Percentiles rank a stretch among this genome's conserved stretches.
phyloP scores from a whole-genome alignment of 2,113 vertebrate genomes.

The Equus przewalskii region DNA sequence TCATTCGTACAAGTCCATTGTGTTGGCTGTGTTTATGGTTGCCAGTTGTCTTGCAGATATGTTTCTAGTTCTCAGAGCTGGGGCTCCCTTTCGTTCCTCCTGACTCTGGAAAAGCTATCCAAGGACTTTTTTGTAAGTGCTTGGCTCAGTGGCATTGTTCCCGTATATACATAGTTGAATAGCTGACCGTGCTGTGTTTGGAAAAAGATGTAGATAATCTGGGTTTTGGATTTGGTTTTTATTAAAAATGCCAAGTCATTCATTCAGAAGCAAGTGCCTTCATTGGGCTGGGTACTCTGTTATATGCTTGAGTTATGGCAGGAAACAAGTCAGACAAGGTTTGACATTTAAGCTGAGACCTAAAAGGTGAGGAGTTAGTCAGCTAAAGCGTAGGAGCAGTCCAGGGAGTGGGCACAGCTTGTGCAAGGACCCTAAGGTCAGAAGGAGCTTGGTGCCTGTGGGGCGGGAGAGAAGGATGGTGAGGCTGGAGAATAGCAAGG shows the following conservation, averaged over 20 bases:
- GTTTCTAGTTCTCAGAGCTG: neutral
- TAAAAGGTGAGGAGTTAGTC: neutral
- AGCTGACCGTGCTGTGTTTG: neutral
- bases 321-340: neutral
- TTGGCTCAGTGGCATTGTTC: neutral
- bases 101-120: neutral
- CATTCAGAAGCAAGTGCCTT: neutral
- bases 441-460: neutral
- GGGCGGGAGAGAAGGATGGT: neutral
- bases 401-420: neutral
- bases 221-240: neutral
- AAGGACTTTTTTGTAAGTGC: neutral
- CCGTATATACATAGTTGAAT: no score
- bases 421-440: neutral
- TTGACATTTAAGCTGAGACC: neutral
- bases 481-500: neutral
- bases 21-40: neutral
- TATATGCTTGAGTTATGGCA: neutral
- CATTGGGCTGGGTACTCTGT: neutral
- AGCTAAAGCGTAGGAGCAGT: neutral
- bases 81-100: neutral
- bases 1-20: neutral
- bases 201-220: neutral
- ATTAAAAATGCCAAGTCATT: neutral
- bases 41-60: neutral